Conservation (phyloP, 2,797 vertebrate species). For the Paguma larvata region DNA sequence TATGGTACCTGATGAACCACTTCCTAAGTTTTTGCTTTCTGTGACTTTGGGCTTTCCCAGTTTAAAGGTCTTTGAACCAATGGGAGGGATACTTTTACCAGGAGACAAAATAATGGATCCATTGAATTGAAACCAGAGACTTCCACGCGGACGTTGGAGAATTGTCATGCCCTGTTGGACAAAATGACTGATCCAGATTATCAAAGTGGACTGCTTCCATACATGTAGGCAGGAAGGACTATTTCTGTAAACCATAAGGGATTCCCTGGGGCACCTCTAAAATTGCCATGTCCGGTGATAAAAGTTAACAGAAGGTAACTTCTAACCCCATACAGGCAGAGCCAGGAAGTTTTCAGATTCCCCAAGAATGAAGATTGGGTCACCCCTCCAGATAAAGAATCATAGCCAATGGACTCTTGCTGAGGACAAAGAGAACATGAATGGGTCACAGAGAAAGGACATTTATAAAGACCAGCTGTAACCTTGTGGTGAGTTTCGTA, state of each 20-base stretch:
- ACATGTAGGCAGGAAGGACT: not conserved
- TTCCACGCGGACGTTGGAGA: not conserved
- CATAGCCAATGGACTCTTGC: not conserved
- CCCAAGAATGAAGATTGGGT: not conserved
- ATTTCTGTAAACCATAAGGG: slow-evolving; percentile 30
- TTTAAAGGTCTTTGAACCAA: slow-evolving; percentile 5
- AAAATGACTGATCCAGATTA: not conserved
- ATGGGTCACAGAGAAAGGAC: not conserved
- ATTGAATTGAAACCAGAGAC: not conserved
- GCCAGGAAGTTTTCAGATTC: not conserved
- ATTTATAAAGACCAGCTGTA: not conserved
- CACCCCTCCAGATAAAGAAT: slow-evolving; percentile 2
- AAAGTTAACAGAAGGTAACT: not conserved
- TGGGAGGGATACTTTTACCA: not conserved
- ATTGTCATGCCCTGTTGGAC: not conserved
- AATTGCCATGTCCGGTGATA: not conserved
- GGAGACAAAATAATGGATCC: not conserved
- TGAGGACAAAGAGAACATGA: not conserved
- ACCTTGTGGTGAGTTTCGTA: not conserved
- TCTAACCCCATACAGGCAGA: not conserved
- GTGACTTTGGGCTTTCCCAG: not conserved
- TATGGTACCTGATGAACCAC: not conserved
- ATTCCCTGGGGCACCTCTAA: not conserved
- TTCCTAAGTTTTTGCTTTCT: not conserved
- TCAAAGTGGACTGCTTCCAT: slow-evolving; percentile 6